Conservation (phyloP, 2,113 vertebrate species). For the Pogonocichla stellata region DNA sequence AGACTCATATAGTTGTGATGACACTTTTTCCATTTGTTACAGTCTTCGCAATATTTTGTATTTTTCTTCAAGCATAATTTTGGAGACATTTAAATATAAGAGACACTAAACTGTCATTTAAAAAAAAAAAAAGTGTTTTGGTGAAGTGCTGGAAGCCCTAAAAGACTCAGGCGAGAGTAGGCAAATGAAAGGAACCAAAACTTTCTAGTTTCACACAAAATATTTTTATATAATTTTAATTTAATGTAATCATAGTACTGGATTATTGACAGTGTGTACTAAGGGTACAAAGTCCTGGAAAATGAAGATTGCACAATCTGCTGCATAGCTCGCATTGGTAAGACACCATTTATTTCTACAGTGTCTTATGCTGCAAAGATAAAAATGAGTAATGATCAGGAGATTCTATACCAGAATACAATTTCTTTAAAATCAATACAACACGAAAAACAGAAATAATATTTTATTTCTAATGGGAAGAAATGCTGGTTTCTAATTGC, state of each 20-base stretch:
- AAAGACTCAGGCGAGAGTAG: neutral
- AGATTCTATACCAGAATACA: neutral
- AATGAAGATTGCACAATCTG: neutral
- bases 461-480: neutral
- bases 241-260: neutral
- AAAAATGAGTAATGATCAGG: neutral
- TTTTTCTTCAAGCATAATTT: conserved; percentile 60
- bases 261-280: neutral
- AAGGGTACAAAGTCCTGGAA: neutral
- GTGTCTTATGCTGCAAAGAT: neutral
- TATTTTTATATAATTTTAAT: conserved; percentile 28
- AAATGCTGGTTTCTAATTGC: conserved; percentile 30
- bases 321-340: neutral
- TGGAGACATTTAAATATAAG: conserved; percentile 52
- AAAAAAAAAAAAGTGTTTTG: conserved; percentile 41
- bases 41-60: conserved; percentile 55
- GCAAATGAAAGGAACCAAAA: conserved; percentile 36
- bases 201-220: conserved; percentile 30
- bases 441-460: neutral
- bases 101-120: conserved; percentile 47
- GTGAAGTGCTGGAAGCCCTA: conserved; percentile 39
- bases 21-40: conserved; percentile 56
- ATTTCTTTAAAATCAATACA: neutral
- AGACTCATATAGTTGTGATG: conserved; percentile 50
- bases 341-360: neutral